These are phyloP conservation scores for Ommatoiulus sabulosus DNA, from an alignment of 2,888 invertebrate species.

Conservation along the genomic window DNA sequence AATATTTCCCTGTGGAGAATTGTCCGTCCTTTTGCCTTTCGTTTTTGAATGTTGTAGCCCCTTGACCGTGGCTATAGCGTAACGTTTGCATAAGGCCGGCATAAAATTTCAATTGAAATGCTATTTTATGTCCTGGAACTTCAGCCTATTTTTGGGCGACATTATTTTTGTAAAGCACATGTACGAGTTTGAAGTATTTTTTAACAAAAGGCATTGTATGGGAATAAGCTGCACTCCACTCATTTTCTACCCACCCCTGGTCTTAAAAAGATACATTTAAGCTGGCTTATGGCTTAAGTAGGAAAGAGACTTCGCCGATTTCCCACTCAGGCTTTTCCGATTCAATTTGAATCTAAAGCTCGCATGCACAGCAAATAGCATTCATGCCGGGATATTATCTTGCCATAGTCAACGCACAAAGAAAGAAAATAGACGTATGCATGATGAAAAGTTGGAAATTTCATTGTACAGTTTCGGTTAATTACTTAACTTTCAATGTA, in stretches of 20 bases:
- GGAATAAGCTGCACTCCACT: constrained; percentile 26
- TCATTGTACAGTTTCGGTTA: constrained; percentile 29
- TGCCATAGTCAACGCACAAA: neutral
- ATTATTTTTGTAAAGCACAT: constrained; percentile 23
- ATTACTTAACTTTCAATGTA: neutral
- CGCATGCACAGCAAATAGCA: constrained; percentile 24
- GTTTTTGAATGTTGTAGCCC: neutral
- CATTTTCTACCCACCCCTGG: constrained; percentile 29
- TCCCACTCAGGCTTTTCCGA: constrained; percentile 24
- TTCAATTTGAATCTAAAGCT: constrained; percentile 36
- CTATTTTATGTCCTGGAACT: constrained; percentile 6
- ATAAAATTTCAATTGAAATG: constrained; percentile 25
- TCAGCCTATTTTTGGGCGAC: neutral
- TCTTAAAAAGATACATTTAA: constrained; percentile 43
- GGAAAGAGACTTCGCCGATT: constrained; percentile 14
- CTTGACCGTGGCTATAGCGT: neutral
- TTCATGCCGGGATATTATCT: constrained; percentile 27
- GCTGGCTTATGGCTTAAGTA: constrained; percentile 35
- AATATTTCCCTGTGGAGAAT: too few relatives aligned
- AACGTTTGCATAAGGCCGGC: neutral
- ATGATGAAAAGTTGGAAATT: constrained; percentile 24
- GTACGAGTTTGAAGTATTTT: neutral
- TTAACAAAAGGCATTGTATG: constrained; percentile 12
- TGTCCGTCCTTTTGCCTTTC: neutral
- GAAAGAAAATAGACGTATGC: neutral